Evolutionary conservation across 1,140 invertebrate species (phyloP), one percentile per base, ranked within the genome.

Genomic region (Drosophila baimaii): DNA sequence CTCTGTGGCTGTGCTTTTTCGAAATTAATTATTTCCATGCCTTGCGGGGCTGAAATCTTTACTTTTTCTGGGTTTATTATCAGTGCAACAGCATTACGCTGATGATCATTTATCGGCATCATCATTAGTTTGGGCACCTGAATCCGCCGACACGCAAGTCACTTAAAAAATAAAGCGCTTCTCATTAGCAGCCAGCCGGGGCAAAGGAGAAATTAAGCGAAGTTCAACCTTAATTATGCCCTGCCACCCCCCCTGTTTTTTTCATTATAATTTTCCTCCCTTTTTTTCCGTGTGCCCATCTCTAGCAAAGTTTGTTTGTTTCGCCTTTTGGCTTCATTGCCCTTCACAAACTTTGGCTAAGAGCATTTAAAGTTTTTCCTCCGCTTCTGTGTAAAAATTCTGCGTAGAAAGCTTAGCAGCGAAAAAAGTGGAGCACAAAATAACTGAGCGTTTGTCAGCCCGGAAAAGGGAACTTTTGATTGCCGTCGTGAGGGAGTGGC

Each of bases 161-260:
- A 89, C 74, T 89, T 89, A 77, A 75, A 84, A 84, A 81, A 84
- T 89, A 89, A 89, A 89, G 80, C 68, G 77, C 66, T 74, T 76
- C 84, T 89, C 84, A 89, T 89, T 89, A 89, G 80, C 47, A 52
- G 61, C 59, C 33, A 13, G 46, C 31, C 21, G 9, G 35, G 74
- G 43, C 65, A 68, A 76, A 69, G 63, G 52, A 56, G 51, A 80
- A 88, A 80, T 89, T 88, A 88, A 84, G 80, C 46, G 46, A 77
- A 74, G 84, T 77, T 89, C 71, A 84, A 79, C 83, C 83, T 83
- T 85, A 85, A 85, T 85, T 88, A 85, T 70, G 65, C 77, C 73
- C n/a, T 37, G 41, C 10, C 41, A 9, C 19, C 13, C 29, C 23
- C 25, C 0, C 10, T 9, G 13, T 21, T 19, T 63, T 29, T 57